Evolutionary conservation across 2,888 invertebrate species (phyloP).

Genomic region (Julus scandinavius): DNA sequence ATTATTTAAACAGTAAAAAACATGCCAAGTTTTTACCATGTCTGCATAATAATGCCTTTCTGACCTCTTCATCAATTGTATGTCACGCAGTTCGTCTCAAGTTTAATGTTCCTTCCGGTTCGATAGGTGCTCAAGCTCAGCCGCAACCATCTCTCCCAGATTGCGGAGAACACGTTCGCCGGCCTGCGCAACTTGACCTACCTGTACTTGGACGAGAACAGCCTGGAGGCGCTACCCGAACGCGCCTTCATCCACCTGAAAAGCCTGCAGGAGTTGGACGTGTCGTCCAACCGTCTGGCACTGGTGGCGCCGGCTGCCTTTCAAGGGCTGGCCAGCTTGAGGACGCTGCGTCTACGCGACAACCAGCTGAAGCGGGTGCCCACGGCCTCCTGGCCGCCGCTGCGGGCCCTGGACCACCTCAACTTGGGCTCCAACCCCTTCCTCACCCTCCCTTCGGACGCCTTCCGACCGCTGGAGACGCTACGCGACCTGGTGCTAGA

Average conservation of each 20-base stretch:
- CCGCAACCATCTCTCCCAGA: conserved; percentile 78
- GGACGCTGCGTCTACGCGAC: conserved; percentile 80
- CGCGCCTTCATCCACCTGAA: conserved; percentile 66
- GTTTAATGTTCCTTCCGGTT: conserved; percentile 42
- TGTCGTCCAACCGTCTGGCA: conserved; percentile 83
- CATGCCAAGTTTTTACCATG: too few species aligned
- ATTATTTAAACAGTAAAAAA: too few species aligned
- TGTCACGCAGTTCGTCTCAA: not conserved
- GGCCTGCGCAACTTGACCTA: conserved; percentile 79
- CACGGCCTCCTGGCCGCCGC: conserved; percentile 77
- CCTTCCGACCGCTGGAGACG: conserved; percentile 53
- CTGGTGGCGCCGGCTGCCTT: conserved; percentile 78
- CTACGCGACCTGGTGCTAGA: conserved; percentile 65
- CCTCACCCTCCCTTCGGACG: conserved; percentile 57
- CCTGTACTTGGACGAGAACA: conserved; percentile 67
- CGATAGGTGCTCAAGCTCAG: conserved; percentile 69
- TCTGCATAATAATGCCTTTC: too few species aligned
- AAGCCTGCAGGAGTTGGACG: conserved; percentile 77
- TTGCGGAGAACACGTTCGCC: conserved; percentile 80
- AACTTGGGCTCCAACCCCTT: conserved; percentile 61
- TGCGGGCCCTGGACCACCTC: conserved; percentile 60
- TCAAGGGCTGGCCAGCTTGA: conserved; percentile 75
- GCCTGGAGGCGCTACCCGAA: conserved; percentile 50
- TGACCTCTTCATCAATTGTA: too few species aligned
- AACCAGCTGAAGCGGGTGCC: conserved; percentile 84